phyloP scores from a whole-genome alignment of 2,797 vertebrate genomes.

The Syngnathus rostellatus region DNA sequence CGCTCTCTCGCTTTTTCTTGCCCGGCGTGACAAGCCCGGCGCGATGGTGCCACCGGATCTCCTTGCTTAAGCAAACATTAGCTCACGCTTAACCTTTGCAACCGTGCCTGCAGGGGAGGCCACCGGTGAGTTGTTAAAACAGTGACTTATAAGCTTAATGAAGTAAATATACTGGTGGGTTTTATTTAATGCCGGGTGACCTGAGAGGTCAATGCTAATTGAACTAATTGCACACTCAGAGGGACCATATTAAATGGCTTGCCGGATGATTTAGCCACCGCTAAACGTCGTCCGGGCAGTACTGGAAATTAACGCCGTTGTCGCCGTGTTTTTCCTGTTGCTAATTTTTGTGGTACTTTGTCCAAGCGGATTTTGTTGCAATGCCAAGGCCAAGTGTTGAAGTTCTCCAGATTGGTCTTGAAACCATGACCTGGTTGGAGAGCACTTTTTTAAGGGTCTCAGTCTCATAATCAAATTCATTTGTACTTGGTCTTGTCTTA shows the following conservation, averaged over 20 bases:
- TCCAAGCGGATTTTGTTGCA: background rate
- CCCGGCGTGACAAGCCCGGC: slow-evolving; percentile 34
- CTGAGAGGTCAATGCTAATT: slow-evolving; percentile 40
- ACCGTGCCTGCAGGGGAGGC: slow-evolving; percentile 26
- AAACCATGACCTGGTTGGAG: too few species aligned
- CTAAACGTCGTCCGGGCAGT: slow-evolving; percentile 25
- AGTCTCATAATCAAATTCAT: too few species aligned
- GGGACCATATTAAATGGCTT: slow-evolving; percentile 50
- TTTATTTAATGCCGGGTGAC: slow-evolving; percentile 30
- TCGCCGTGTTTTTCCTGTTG: background rate
- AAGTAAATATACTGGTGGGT: slow-evolving; percentile 38
- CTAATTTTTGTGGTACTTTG: background rate
- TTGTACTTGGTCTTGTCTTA: too few species aligned
- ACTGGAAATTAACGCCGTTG: background rate
- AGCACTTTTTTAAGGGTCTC: too few species aligned
- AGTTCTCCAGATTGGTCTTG: too few species aligned
- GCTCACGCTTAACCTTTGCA: slow-evolving; percentile 43
- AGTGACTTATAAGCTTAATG: slow-evolving; percentile 44
- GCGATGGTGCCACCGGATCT: slow-evolving; percentile 59
- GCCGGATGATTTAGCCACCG: slow-evolving; percentile 54
- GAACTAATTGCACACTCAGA: slow-evolving; percentile 49
- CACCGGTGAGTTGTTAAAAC: slow-evolving; percentile 44
- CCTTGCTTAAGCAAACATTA: slow-evolving; percentile 63
- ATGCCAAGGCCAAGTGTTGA: background rate
- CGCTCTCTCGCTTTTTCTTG: background rate